These are phyloP conservation scores for Cryptoleucopteryx plumbea DNA, from an alignment of 2,113 vertebrate genomes.

Conservation along the genomic window DNA sequence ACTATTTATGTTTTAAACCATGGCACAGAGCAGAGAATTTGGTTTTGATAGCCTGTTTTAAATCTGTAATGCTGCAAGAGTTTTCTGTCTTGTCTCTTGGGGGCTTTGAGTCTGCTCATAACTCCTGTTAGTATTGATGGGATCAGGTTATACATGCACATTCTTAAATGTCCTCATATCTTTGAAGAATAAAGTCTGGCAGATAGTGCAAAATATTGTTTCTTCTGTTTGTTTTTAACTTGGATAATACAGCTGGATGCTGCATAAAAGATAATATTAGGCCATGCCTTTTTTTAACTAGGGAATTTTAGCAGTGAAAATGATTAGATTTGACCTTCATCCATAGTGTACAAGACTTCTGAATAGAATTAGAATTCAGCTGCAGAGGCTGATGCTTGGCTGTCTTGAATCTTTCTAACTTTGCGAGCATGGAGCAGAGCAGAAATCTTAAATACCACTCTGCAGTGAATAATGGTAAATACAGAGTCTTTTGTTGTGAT, in stretches of 20 bases:
- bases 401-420: neutral
- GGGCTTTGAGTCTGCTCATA: neutral
- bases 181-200: neutral
- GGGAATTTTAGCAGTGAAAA: neutral
- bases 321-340: neutral
- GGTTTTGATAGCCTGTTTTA: neutral
- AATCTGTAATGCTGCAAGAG: neutral
- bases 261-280: neutral
- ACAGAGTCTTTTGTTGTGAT: neutral
- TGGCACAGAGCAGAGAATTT: neutral
- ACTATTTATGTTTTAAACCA: neutral
- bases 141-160: neutral
- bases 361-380: neutral
- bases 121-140: neutral
- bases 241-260: neutral
- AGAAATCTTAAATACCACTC: neutral
- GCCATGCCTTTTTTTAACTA: neutral
- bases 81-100: neutral
- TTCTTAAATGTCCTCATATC: neutral
- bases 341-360: neutral
- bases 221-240: neutral
- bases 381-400: neutral
- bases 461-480: neutral
- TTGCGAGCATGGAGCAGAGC: neutral
- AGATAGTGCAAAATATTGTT: neutral